Base-by-base conservation (phyloP, 2,797 vertebrate genomes). In the Emydoidea blandingii region DNA sequence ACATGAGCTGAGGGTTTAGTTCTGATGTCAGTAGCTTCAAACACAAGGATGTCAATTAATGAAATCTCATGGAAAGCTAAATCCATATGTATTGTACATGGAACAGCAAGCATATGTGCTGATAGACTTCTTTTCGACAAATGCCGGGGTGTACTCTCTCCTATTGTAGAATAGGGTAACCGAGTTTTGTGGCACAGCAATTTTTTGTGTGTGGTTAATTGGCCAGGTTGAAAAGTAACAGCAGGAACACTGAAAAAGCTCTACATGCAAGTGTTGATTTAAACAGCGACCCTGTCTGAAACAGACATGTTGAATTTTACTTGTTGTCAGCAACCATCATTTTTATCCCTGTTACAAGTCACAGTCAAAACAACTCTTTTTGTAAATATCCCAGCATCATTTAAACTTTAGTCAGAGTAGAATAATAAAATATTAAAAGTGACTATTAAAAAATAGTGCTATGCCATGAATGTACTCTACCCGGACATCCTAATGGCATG, bases 371-470 rank as follows among this genome's bases (percentile, higher is more conserved):
- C 0, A 86, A n/a, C 0, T 0, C 37, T 49, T 65, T 82, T 59
- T 50, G 37, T 53, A 81, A 8, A 49, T 37, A 79, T 83, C 81
- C 76, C 85, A 86, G 27, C 15, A 31, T 0, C 19, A 50, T 0
- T 0, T 53, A 3, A 23, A 29, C 86, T 85, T 50, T 83, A 83
- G 90, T 90, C 3, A 10, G 81, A 89, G 92, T 25, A 79, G 82
- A 94, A 96, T 56, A 72, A 92, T 87, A 91, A 94, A 87, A 95
- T 95, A 93, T 81, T 91, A 53, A 95, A 92, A 96, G 87, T 93
- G 74, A 86, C 84, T 88, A 74, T 95, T 95, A 89, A 95, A 95
- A 95, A 96, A 52, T 37, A 90, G 79, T 37, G 87, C 54, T 53
- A 56, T 87, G 91, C 86, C 94, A 96, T 53, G 95, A 96, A 96